Conservation (phyloP, 2,797 vertebrate genomes). For the Podarcis lilfordi region DNA sequence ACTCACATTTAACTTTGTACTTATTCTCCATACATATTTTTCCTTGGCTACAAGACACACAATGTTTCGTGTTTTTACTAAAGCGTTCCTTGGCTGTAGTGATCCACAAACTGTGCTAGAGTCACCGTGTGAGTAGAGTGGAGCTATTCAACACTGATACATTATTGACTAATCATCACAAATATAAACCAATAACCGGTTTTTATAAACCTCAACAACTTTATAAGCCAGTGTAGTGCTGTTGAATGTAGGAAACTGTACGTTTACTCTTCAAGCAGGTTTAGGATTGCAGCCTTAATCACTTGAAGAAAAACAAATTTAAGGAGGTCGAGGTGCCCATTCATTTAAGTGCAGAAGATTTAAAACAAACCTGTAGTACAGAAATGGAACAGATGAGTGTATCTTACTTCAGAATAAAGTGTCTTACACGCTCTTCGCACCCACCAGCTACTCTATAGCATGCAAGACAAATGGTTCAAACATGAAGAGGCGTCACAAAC, state of each 20-base stretch:
- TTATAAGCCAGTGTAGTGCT: not conserved
- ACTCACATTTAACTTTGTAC: not conserved
- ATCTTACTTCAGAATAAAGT: not conserved
- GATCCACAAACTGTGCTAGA: not conserved
- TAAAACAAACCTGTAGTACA: not conserved
- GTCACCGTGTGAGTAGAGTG: not conserved
- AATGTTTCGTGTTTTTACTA: not conserved
- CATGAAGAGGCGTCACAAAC: slow-evolving; percentile 48
- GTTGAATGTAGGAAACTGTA: not conserved
- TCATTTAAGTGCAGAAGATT: not conserved
- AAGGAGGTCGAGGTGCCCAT: not conserved
- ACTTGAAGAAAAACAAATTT: not conserved
- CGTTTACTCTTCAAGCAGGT: not conserved
- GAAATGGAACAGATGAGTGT: not conserved
- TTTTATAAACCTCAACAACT: not conserved
- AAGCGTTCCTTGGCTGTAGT: not conserved
- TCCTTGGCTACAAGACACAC: not conserved
- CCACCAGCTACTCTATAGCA: slow-evolving; percentile 15
- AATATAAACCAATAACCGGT: not conserved
- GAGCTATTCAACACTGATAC: slow-evolving; percentile 5
- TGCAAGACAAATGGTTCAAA: slow-evolving; percentile 60
- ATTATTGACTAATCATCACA: too few relatives aligned
- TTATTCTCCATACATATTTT: not conserved
- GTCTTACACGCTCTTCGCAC: not conserved
- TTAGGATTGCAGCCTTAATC: not conserved